Evolutionary conservation across 2,888 invertebrate species (phyloP).

Genomic region (Abrostola triplasia): DNA sequence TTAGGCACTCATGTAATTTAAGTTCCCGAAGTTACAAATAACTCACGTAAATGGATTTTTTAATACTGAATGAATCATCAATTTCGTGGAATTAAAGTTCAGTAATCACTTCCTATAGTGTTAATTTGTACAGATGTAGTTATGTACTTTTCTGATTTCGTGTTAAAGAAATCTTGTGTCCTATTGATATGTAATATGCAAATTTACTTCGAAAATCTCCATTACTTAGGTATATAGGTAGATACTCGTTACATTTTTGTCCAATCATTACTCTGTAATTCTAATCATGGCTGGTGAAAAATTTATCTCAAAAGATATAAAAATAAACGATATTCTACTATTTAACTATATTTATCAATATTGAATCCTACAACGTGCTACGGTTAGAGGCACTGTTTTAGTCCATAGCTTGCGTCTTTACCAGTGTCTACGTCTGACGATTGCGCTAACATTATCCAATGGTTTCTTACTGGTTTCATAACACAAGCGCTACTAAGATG

Average conservation of each 20-base stretch:
- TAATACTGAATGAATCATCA: neutral
- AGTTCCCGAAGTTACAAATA: constrained; percentile 4
- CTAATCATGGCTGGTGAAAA: too few relatives aligned
- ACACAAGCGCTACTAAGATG: constrained; percentile 1
- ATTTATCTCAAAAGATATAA: too few relatives aligned
- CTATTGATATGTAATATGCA: too few relatives aligned
- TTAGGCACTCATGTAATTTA: neutral
- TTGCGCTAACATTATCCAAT: neutral
- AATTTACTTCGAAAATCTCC: too few relatives aligned
- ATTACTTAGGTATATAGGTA: too few relatives aligned
- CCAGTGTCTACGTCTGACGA: neutral
- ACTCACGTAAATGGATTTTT: neutral
- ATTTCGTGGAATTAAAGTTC: neutral
- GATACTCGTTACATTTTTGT: too few relatives aligned
- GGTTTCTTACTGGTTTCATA: neutral
- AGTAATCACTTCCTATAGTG: constrained; percentile 6
- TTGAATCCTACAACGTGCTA: too few relatives aligned
- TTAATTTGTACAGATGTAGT: constrained; percentile 11
- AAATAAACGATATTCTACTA: too few relatives aligned
- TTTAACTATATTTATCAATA: too few relatives aligned
- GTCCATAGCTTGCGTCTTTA: neutral
- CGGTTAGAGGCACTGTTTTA: neutral
- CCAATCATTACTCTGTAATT: too few relatives aligned
- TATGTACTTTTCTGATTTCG: neutral
- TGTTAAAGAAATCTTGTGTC: too few relatives aligned